Base-by-base conservation (phyloP, 35 echinoderm and acorn worm species). In the Apostichopus californicus region DNA sequence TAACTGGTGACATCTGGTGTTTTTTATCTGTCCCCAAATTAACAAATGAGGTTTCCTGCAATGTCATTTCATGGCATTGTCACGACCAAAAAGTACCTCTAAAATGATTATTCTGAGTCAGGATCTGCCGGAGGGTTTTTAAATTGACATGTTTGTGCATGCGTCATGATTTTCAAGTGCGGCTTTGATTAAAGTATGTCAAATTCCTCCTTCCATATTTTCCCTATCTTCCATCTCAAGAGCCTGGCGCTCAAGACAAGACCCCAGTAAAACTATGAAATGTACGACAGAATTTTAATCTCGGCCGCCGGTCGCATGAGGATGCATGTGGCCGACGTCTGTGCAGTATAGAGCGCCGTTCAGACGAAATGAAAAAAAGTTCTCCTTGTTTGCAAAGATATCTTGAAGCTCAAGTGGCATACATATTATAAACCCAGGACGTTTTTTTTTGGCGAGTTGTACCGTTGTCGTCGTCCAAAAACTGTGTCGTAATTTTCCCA, bases 111-210 rank as follows among this genome's bases (percentile, higher is more conserved):
- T 68, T 13, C 64, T 14, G 8, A 68, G 64, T 11, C 55, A 56
- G 28, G 80, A 83, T 83, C 9, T 53, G 80, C 80, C 80, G 80
- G 34, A 83, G 80, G 80, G 53, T n/a, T 56, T 46, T 46, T 46
- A 83, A 56, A 83, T 83, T 83, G 80, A 83, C 80, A 83, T 83
- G 80, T 83, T 83, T 83, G 80, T 83, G 53, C 28, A 83, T 83
- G 80, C 80, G 80, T 83, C 80, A 83, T 83, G n/a, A 83, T 83
- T 68, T 83, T 83, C 80, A 83, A 83, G 80, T 83, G 80, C 80
- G 55, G 80, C 52, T 83, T 83, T 83, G 80, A 83, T 83, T 83
- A 83, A 83, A 83, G 80, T 83, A 83, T 83, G 80, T 83, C 80
- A 83, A 14, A 56, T 83, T 83, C 80, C n/a, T 46, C 55, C 25